Evolutionary conservation across 2,113 vertebrate genomes (phyloP), one percentile per base, ranked within the genome.

Genomic region (Callipepla californica): DNA sequence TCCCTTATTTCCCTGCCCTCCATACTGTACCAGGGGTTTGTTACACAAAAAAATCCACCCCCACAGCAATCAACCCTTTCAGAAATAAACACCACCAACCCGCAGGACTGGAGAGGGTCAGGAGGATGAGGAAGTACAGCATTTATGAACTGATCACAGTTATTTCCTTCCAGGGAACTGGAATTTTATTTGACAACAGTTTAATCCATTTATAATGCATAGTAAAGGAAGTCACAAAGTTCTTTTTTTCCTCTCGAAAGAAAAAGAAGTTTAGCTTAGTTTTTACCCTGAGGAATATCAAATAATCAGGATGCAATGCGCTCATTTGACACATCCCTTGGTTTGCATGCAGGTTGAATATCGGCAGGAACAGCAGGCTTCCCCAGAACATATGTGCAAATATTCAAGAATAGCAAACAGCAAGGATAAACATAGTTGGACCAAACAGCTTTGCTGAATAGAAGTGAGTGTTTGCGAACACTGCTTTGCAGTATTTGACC

Each of bases 321-420:
- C 25, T 86, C 51, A 8, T 80, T 42, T 92, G 82, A 90, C 88
- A 83, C 47, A 51, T 94, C 73, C 88, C 67, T 68, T 72, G 69
- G 76, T 86, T 95, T 7, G 2, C 65, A 65, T 80, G 75, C 90
- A 93, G 93, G 70, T 19, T 6, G 38, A 45, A 65, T 67, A 83
- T 67, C 0, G 4, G 57, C 80, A 95, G 82, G 92, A 95, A 92
- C 95, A 96, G 95, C 90, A 96, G 93, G 93, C 88, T 95, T 94
- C 88, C 92, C 88, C 92, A 92, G 85, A 96, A 96, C 95, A 96
- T 94, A 93, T 96, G 96, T 86, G 90, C 90, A 92, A 94, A 95
- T 94, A 94, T 80, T 94, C 92, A 88, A 96, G 95, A 96, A 93
- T 80, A 94, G 90, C 88, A 95, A 95, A 94, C 87, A 80, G 51